A percentile compares a stretch with the other conserved stretches of the same genome.
Evolutionary conservation across 2,113 vertebrate genomes (phyloP).

Genomic region (Hippoglossus stenolepis): DNA sequence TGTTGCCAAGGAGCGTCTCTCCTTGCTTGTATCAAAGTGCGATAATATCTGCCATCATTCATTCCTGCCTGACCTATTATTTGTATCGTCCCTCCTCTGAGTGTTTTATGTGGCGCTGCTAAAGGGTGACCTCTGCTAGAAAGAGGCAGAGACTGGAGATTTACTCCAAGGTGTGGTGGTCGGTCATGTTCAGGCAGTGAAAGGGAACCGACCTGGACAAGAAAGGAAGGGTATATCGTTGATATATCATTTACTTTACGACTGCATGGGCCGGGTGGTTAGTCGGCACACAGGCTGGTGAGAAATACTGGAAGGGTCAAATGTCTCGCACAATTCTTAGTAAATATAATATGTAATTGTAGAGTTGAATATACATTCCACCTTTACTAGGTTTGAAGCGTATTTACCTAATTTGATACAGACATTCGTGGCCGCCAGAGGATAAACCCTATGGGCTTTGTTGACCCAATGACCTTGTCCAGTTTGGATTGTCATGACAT

Average conservation of each 20-base stretch:
- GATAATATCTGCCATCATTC: constrained; percentile 52
- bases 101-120: constrained; percentile 56
- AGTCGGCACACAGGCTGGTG: neutral
- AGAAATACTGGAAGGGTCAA: neutral
- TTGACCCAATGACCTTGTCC: no score
- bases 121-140: constrained; percentile 45
- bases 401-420: neutral
- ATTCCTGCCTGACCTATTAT: constrained; percentile 28
- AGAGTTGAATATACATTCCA: no score
- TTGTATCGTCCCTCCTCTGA: constrained; percentile 24
- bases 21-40: constrained; percentile 30
- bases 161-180: constrained; percentile 14
- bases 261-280: neutral
- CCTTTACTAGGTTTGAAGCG: neutral
- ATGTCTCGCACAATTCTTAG: neutral
- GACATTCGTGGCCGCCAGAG: neutral
- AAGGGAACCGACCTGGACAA: neutral
- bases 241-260: neutral
- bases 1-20: constrained; percentile 24
- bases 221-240: neutral
- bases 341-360: no score
- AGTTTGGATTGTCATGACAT: no score
- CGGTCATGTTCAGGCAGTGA: neutral
- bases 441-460: neutral
- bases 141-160: constrained; percentile 18